Percentiles rank a stretch among this genome's conserved stretches.
These are phyloP conservation scores for Lucinisca nassula DNA, from an alignment of 2,888 invertebrate genomes.

Conservation along the genomic window DNA sequence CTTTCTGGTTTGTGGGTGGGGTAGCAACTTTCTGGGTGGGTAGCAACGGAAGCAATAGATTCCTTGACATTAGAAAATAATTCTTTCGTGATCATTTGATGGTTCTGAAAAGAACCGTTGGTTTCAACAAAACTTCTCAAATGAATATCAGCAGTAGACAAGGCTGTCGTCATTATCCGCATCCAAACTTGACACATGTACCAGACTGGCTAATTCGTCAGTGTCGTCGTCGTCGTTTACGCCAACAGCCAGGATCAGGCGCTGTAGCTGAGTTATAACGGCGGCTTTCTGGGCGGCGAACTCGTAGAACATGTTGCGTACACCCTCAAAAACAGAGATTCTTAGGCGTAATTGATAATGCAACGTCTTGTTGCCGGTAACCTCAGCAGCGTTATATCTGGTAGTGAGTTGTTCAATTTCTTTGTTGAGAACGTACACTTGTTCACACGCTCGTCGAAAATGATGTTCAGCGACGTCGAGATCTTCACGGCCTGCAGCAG, in stretches of 20 bases:
- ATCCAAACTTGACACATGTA: too few relatives aligned
- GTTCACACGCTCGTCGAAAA: not conserved
- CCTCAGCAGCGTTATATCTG: not conserved
- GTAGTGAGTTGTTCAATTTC: not conserved
- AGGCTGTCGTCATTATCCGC: slow-evolving; percentile 1
- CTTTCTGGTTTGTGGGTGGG: too few relatives aligned
- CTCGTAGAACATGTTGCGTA: slow-evolving; percentile 8
- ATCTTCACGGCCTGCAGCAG: not conserved
- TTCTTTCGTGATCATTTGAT: not conserved
- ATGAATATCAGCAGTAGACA: not conserved
- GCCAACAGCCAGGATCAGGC: not conserved
- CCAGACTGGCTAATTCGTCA: not conserved
- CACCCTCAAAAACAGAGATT: not conserved
- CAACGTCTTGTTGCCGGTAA: not conserved
- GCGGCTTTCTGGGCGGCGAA: not conserved
- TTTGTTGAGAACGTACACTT: not conserved
- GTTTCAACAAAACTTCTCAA: not conserved
- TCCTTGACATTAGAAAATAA: too few relatives aligned
- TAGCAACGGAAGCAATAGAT: too few relatives aligned
- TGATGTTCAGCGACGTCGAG: not conserved
- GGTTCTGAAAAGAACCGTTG: slow-evolving; percentile 9
- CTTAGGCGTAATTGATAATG: not conserved
- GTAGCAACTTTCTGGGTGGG: too few relatives aligned
- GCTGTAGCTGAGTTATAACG: not conserved
- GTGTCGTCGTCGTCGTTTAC: not conserved